Percentiles rank a stretch among this genome's conserved stretches.
Evolutionary conservation across 2,888 invertebrate genomes (phyloP).

Genomic region (Drymonia ruficornis): DNA sequence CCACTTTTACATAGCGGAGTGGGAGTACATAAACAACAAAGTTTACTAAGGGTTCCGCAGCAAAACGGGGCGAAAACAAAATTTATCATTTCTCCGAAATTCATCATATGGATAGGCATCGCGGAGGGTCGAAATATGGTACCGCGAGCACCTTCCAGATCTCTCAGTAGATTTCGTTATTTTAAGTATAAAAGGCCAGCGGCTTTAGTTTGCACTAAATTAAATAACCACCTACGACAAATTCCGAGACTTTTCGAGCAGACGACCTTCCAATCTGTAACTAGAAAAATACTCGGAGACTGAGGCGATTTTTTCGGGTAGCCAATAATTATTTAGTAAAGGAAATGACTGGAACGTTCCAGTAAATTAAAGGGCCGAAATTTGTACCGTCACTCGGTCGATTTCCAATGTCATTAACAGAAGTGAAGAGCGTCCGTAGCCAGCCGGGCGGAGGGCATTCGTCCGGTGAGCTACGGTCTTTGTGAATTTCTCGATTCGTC

Average conservation of each 20-base stretch:
- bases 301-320: not conserved
- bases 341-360: constrained; percentile 31
- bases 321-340: constrained; percentile 22
- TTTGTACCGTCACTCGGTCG: constrained; percentile 47
- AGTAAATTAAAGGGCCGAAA: constrained; percentile 43
- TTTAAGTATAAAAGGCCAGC: not conserved
- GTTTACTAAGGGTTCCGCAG: constrained; percentile 8
- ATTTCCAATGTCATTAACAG: constrained; percentile 54
- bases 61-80: constrained; percentile 15
- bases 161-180: not conserved
- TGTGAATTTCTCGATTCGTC: constrained; percentile 63
- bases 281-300: not conserved
- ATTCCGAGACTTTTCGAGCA: not conserved
- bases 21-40: constrained; percentile 16
- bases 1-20: constrained; percentile 9
- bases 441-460: constrained; percentile 30
- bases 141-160: not conserved
- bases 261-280: not conserved
- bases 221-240: not conserved
- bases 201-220: constrained; percentile 2
- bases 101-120: constrained; percentile 15
- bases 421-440: constrained; percentile 36
- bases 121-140: constrained; percentile 13
- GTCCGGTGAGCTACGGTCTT: constrained; percentile 47
- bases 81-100: constrained; percentile 20